phyloP scores from a whole-genome alignment of 1,140 invertebrate species.

The Trachelipus rathkii region DNA sequence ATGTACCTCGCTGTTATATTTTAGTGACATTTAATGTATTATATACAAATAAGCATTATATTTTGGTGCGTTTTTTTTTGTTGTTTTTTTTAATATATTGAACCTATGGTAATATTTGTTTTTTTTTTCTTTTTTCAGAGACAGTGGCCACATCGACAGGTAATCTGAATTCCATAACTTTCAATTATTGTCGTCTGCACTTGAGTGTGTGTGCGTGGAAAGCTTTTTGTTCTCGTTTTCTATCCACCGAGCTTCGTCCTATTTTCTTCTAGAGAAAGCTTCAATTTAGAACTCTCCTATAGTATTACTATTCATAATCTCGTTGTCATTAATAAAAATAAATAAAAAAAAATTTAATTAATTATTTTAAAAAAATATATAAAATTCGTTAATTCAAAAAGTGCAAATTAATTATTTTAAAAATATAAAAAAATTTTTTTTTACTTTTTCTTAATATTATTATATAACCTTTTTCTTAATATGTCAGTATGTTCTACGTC shows the following conservation, averaged over 20 bases:
- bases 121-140: background rate
- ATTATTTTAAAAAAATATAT: background rate
- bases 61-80: no score
- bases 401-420: background rate
- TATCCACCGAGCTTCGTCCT: background rate
- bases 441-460: no score
- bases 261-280: conserved; percentile 6
- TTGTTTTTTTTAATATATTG: no score
- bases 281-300: background rate
- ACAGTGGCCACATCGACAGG: conserved; percentile 1
- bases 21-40: no score
- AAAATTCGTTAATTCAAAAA: background rate
- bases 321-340: conserved; percentile 1
- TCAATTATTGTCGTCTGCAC: background rate
- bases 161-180: background rate
- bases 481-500: background rate
- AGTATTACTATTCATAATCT: background rate
- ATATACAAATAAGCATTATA: no score
- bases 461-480: no score
- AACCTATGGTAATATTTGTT: no score
- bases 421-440: no score
- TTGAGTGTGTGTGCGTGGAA: conserved; percentile 2
- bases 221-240: background rate
- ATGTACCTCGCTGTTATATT: no score
- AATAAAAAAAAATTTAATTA: background rate